A percentile compares a stretch with the other conserved stretches of the same genome.
Evolutionary conservation across 2,888 invertebrate genomes (phyloP).

Genomic region (Drosophila nr. perissopoda): DNA sequence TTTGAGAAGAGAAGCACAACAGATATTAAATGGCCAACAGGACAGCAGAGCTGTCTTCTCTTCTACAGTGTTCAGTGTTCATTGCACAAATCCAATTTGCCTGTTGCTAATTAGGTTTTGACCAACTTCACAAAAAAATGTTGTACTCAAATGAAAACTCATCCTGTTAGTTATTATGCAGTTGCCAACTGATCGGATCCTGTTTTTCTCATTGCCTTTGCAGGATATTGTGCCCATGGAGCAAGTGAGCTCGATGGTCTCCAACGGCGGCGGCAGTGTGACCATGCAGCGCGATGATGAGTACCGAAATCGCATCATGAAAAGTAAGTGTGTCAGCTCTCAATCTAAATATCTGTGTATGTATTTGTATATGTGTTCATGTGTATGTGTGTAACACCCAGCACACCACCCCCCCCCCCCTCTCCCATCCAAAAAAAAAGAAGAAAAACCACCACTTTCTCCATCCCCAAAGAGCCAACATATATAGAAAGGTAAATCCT

Average conservation of each 20-base stretch:
- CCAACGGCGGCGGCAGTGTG: slow-evolving; percentile 84
- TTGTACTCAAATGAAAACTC: slow-evolving; percentile 51
- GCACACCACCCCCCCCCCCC: not conserved
- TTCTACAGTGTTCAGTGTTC: slow-evolving; percentile 9
- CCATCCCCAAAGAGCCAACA: slow-evolving; percentile 35
- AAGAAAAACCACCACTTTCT: not conserved
- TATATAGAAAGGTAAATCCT: slow-evolving; percentile 69
- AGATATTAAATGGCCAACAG: slow-evolving; percentile 1
- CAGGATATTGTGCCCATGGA: slow-evolving; percentile 85
- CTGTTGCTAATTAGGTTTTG: slow-evolving; percentile 68
- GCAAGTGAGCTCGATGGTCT: slow-evolving; percentile 84
- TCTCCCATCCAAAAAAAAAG: slow-evolving; percentile 2
- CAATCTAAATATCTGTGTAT: slow-evolving; percentile 3
- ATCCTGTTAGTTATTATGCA: slow-evolving; percentile 20
- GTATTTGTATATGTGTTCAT: slow-evolving; percentile 3
- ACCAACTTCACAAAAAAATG: slow-evolving; percentile 22
- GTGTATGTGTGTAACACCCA: slow-evolving; percentile 23
- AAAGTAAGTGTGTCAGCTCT: slow-evolving; percentile 82
- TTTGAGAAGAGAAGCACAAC: not conserved
- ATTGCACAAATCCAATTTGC: slow-evolving; percentile 64
- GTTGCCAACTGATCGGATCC: not conserved
- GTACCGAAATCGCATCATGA: slow-evolving; percentile 84
- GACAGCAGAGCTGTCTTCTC: slow-evolving; percentile 16
- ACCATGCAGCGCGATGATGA: slow-evolving; percentile 85
- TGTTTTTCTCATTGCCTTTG: slow-evolving; percentile 32